Evolutionary conservation across 1,140 invertebrate species (phyloP).

Genomic region (Drosophila oshimai): DNA sequence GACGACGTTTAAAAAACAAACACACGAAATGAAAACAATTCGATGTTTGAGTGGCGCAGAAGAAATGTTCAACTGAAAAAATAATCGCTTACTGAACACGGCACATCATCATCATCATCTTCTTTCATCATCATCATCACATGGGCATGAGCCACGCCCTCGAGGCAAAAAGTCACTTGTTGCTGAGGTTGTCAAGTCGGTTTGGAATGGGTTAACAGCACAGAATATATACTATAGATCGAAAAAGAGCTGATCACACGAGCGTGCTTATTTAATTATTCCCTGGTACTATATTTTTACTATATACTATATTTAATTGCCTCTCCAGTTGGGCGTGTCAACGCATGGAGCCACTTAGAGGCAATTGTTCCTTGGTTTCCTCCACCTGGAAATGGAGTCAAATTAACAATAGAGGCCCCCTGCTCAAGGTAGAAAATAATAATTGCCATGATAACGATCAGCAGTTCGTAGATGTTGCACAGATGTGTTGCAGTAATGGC

Average conservation of each 20-base stretch:
- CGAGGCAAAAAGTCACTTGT: conserved; percentile 45
- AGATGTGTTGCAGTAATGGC: conserved; percentile 32
- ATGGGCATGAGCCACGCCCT: conserved; percentile 52
- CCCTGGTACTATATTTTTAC: too few relatives aligned
- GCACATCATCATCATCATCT: not conserved
- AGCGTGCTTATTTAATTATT: conserved; percentile 63
- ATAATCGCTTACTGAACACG: conserved; percentile 80
- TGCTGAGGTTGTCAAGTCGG: conserved; percentile 14
- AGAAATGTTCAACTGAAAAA: conserved; percentile 72
- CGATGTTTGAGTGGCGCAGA: conserved; percentile 14
- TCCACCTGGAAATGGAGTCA: conserved; percentile 41
- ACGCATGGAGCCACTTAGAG: conserved; percentile 60
- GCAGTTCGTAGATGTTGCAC: conserved; percentile 30
- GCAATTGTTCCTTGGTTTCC: conserved; percentile 16
- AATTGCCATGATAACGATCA: conserved; percentile 67
- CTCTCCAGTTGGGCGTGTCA: conserved; percentile 35
- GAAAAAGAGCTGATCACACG: conserved; percentile 36
- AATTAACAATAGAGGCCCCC: conserved; percentile 49
- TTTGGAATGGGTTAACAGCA: not conserved
- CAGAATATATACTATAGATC: not conserved
- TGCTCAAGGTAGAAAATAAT: conserved; percentile 14
- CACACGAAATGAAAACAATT: conserved; percentile 61
- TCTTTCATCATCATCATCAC: not conserved
- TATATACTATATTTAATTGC: too few relatives aligned
- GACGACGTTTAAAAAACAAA: conserved; percentile 50